Conservation (phyloP, 2,113 vertebrate genomes). For the Taxidea taxus region DNA sequence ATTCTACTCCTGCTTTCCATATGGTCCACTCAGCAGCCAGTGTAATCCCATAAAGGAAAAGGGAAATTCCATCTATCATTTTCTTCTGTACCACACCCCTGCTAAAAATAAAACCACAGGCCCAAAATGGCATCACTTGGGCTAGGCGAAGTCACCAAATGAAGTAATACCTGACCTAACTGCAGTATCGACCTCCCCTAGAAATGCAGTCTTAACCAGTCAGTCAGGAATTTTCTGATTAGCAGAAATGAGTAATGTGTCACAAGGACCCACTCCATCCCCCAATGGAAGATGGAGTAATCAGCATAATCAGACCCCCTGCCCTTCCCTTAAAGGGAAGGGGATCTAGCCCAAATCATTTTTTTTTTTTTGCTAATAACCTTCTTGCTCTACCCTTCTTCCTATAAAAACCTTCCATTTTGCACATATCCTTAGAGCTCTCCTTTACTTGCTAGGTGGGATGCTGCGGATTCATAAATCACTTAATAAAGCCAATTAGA, state of each 20-base stretch:
- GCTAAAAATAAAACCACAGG: not conserved
- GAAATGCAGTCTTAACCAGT: not conserved
- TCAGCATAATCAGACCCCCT: not conserved
- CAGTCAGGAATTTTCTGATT: not conserved
- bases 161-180: not conserved
- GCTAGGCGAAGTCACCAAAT: not conserved
- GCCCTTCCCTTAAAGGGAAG: not conserved
- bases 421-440: not conserved
- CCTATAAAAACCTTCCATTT: not conserved
- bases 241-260: not conserved
- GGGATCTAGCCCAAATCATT: not conserved
- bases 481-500: not conserved
- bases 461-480: not conserved
- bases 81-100: not conserved
- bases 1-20: not conserved
- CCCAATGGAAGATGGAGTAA: not conserved
- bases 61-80: not conserved
- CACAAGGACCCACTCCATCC: not conserved
- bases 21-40: not conserved
- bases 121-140: not conserved
- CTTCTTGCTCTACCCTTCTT: not conserved
- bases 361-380: not conserved
- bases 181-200: not conserved
- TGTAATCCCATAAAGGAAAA: not conserved
- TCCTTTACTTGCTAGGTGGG: not conserved